Evolutionary conservation across 2,888 invertebrate genomes (phyloP).

Genomic region (Meta bourneti): DNA sequence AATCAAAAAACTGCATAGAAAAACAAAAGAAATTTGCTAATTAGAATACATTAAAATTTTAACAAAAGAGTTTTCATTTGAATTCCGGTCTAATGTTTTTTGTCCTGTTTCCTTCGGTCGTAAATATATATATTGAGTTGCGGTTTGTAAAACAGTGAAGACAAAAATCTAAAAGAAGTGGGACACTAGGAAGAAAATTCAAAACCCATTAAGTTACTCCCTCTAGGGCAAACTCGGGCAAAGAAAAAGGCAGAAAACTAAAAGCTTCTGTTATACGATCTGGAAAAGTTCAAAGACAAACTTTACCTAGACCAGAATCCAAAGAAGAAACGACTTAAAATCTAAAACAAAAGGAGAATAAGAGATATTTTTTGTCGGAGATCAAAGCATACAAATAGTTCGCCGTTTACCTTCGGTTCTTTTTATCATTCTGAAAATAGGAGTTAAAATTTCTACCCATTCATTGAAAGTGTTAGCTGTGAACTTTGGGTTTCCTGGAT

Average conservation of each 20-base stretch:
- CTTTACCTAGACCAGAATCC: conserved; percentile 34
- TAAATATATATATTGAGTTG: conserved; percentile 8
- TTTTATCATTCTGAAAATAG: conserved; percentile 9
- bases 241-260: conserved; percentile 37
- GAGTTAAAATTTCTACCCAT: conserved; percentile 1
- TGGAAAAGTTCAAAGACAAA: conserved; percentile 55
- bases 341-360: conserved; percentile 42
- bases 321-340: conserved; percentile 29
- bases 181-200: conserved; percentile 34
- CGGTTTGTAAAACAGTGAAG: conserved; percentile 22
- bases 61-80: neutral
- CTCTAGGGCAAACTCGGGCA: conserved; percentile 38
- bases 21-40: neutral
- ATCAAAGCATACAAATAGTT: conserved; percentile 51
- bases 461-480: conserved; percentile 27
- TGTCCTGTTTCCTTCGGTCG: neutral
- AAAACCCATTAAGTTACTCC: conserved; percentile 55
- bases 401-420: conserved; percentile 31
- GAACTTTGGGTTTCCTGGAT: neutral
- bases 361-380: conserved; percentile 26
- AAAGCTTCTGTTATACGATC: conserved; percentile 52
- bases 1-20: neutral
- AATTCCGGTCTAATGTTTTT: neutral
- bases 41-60: neutral
- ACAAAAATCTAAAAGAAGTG: conserved; percentile 3